Conservation (phyloP, 2,797 vertebrate species). For the Platalea minor region DNA sequence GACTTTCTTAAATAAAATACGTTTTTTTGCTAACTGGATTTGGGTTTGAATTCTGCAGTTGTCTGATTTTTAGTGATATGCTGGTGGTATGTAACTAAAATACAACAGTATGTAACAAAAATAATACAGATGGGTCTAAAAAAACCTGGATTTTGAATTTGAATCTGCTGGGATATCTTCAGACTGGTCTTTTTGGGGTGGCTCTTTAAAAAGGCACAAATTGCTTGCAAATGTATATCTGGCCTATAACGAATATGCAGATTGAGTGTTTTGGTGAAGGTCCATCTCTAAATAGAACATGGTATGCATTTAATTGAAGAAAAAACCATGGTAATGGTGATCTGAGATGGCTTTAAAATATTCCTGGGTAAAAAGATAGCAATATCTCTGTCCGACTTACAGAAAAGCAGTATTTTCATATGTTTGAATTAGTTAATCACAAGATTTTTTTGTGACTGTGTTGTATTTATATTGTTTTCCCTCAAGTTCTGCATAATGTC, state of each 20-base stretch:
- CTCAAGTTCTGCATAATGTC: not conserved
- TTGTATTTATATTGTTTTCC: not conserved
- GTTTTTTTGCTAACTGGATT: not conserved
- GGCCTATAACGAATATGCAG: not conserved
- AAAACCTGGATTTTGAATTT: not conserved
- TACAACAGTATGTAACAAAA: not conserved
- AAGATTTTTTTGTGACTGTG: not conserved
- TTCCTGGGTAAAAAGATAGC: not conserved
- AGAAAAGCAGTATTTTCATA: not conserved
- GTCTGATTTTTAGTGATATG: not conserved
- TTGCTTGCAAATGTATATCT: not conserved
- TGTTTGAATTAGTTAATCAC: not conserved
- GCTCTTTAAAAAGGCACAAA: not conserved
- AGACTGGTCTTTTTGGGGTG: not conserved
- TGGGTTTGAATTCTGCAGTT: constrained; percentile 34
- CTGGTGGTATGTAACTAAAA: not conserved
- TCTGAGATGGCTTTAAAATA: constrained; percentile 14
- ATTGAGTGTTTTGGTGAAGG: constrained; percentile 49
- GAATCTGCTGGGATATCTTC: not conserved
- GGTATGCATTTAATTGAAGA: not conserved
- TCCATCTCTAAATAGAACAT: constrained; percentile 24
- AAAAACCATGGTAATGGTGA: not conserved
- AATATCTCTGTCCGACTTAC: not conserved
- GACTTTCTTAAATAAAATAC: constrained; percentile 44
- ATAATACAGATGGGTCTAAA: not conserved